Evolutionary conservation across 2,797 vertebrate species (phyloP).

Genomic region (Danio jaintianensis): DNA sequence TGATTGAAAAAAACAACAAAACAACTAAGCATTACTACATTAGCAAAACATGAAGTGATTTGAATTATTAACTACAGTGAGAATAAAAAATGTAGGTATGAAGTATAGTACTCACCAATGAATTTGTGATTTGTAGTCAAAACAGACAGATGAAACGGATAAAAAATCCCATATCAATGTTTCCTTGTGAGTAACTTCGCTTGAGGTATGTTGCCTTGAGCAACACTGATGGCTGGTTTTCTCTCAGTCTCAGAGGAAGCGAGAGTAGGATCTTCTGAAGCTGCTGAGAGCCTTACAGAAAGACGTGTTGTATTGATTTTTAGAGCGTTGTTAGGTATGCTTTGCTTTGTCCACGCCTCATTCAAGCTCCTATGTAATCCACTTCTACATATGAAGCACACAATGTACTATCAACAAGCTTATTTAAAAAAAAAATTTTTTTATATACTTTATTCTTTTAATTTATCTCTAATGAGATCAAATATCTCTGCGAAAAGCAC

Average conservation of each 20-base stretch:
- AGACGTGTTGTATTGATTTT: conserved; percentile 40
- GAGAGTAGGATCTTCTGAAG: background rate
- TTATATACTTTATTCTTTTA: background rate
- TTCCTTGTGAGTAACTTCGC: background rate
- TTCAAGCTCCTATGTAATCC: background rate
- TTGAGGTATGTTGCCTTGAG: background rate
- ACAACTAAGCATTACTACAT: background rate
- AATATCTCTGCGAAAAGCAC: background rate
- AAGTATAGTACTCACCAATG: conserved; percentile 21
- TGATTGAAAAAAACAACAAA: background rate
- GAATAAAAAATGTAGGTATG: background rate
- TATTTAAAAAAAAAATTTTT: no score
- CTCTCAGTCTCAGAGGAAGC: conserved; percentile 12
- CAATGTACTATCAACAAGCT: background rate
- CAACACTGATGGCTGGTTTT: no score
- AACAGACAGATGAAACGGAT: background rate
- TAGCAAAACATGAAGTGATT: background rate
- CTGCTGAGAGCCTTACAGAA: conserved; percentile 17
- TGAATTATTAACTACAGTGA: background rate
- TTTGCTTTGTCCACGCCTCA: background rate
- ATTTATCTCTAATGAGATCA: background rate
- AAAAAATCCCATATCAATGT: background rate
- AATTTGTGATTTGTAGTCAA: background rate
- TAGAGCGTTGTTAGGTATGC: background rate
- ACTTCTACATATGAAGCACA: background rate